Evolutionary conservation across 1,140 invertebrate species (phyloP), one percentile per base, ranked within the genome.

Genomic region (Formica exsecta): DNA sequence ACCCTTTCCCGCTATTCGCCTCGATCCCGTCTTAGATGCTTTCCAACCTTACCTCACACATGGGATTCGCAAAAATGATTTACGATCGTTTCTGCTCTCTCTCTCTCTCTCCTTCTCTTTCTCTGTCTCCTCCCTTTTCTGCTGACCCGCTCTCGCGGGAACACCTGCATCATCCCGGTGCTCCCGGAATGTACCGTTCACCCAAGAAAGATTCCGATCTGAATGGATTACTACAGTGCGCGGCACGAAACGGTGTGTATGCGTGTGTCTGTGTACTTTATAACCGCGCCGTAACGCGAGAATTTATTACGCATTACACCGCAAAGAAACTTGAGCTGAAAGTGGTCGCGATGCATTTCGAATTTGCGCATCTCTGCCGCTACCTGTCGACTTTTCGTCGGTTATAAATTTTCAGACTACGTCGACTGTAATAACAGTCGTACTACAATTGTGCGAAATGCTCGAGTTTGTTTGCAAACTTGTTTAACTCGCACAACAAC

Each of bases 41-140:
- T 51, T 29, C 38, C 89, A 70, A 81, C 59, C 62, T 59, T 32
- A 59, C 54, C 73, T 29, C 89, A 74, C 79, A 68, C 79, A 62
- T 64, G 74, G 71, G 86, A 88, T 86, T 87, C 89, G 79, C 79
- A 87, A 91, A 89, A 90, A 91, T 91, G 89, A 91, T 91, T 91
- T 91, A 91, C 90, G 89, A 80, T 75, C 86, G 74, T 44, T 89
- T 44, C 88, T 81, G 38, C 76, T 90, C 64, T 41, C 19, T 38
- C 7, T 3, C 76, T 36, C 22, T 19, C 7, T 16, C 54, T 64
- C 57, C 25, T 19, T 36, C 25, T n/a, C 19, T 25, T 32, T 25
- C 57, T 29, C 8, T 36, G 19, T 1, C 32, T 5, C 38, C 6
- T 29, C 2, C 4, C 36, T 44, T 36, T 41, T 9, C 8, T 29